phyloP scores from a whole-genome alignment of 2,113 vertebrate genomes.

The Motacilla alba region DNA sequence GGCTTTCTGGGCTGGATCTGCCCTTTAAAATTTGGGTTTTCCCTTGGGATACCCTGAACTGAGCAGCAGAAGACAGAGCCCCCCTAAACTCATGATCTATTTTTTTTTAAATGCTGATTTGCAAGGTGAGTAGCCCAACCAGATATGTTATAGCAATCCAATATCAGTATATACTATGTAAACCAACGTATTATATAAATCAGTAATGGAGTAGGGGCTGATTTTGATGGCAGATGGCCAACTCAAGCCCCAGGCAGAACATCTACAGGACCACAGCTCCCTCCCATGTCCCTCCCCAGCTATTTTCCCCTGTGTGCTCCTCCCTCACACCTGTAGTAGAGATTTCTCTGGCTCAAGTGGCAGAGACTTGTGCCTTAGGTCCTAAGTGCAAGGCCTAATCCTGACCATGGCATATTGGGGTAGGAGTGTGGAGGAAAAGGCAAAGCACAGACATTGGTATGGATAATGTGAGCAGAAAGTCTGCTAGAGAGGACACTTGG shows the following conservation, averaged over 20 bases:
- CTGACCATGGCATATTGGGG: background rate
- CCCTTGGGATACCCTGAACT: background rate
- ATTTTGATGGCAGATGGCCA: background rate
- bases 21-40: background rate
- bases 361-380: conserved; percentile 47
- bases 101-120: background rate
- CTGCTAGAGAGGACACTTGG: background rate
- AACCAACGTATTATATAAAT: background rate
- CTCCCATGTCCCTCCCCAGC: background rate
- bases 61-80: background rate
- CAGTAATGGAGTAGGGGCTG: background rate
- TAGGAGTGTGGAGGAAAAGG: background rate
- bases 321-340: background rate
- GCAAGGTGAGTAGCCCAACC: background rate
- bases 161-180: background rate
- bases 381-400: background rate
- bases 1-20: background rate
- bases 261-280: background rate
- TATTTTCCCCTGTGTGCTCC: background rate
- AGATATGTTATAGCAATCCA: background rate
- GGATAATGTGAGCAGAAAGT: background rate
- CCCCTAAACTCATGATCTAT: background rate
- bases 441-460: background rate
- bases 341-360: conserved; percentile 18
- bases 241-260: rapidly evolving